Conservation (phyloP, 2,113 vertebrate genomes). For the Callipepla squamata region DNA sequence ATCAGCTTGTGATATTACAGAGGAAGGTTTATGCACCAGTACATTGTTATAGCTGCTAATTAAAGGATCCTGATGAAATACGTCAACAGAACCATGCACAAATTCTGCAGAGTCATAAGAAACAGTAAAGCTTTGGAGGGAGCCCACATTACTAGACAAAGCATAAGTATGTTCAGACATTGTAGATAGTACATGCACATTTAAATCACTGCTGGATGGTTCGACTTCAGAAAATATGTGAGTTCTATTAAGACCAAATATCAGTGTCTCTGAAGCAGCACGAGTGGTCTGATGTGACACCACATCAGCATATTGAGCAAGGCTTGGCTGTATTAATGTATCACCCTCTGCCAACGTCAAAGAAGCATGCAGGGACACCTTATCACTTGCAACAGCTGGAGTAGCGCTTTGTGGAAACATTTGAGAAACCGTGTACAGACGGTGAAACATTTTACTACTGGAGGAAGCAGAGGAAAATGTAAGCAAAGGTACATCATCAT, state of each 20-base stretch:
- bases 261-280: conserved; percentile 82
- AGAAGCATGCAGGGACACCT: conserved; percentile 85
- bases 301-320: conserved; percentile 80
- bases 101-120: conserved; percentile 70
- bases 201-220: conserved; percentile 78
- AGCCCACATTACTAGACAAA: conserved; percentile 78
- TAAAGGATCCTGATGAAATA: conserved; percentile 72
- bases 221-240: conserved; percentile 77
- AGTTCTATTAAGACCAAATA: conserved; percentile 78
- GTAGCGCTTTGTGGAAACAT: conserved; percentile 78
- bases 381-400: conserved; percentile 76
- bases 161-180: conserved; percentile 74
- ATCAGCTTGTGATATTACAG: conserved; percentile 69
- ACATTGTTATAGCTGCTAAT: conserved; percentile 72
- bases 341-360: conserved; percentile 81
- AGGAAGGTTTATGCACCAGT: conserved; percentile 72
- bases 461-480: conserved; percentile 83
- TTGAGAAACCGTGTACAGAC: conserved; percentile 77
- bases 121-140: conserved; percentile 77
- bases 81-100: conserved; percentile 72
- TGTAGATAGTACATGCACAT: conserved; percentile 83
- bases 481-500: conserved; percentile 85
- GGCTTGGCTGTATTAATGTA: conserved; percentile 75
- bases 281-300: conserved; percentile 70
- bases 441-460: conserved; percentile 81